These are phyloP conservation scores for Lasioglossum figueresi DNA, from an alignment of 2,888 invertebrate genomes.

Conservation along the genomic window DNA sequence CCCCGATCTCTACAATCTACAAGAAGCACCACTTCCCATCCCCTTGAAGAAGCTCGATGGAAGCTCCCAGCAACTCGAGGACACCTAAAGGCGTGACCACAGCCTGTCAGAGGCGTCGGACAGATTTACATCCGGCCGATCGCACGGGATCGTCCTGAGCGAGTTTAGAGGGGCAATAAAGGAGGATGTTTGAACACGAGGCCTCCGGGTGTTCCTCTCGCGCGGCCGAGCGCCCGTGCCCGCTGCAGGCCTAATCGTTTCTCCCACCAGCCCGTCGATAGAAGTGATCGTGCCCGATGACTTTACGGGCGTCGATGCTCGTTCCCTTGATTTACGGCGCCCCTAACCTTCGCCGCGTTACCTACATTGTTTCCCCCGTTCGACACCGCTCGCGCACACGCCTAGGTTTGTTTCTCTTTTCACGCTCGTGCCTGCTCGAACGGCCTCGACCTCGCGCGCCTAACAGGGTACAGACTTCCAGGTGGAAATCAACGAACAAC, in stretches of 20 bases:
- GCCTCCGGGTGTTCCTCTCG: constrained; percentile 47
- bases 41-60: background rate
- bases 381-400: background rate
- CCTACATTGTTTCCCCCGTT: constrained; percentile 75
- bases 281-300: constrained; percentile 80
- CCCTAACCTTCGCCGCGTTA: constrained; percentile 79
- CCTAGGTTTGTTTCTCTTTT: constrained; percentile 73
- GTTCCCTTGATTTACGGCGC: constrained; percentile 81
- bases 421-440: constrained; percentile 39
- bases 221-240: constrained; percentile 32
- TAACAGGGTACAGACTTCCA: constrained; percentile 8
- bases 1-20: background rate
- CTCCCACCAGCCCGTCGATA: constrained; percentile 72
- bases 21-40: background rate
- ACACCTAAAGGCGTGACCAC: constrained; percentile 24
- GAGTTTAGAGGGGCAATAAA: constrained; percentile 60
- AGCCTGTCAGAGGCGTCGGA: constrained; percentile 23
- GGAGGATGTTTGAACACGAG: constrained; percentile 59
- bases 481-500: constrained; percentile 6
- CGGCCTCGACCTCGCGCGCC: constrained; percentile 12
- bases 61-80: background rate
- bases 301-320: constrained; percentile 82
- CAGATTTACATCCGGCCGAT: constrained; percentile 49
- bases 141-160: constrained; percentile 26
- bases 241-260: constrained; percentile 67